Evolutionary conservation across 2,888 invertebrate genomes (phyloP).

Genomic region (Clanis bilineata): DNA sequence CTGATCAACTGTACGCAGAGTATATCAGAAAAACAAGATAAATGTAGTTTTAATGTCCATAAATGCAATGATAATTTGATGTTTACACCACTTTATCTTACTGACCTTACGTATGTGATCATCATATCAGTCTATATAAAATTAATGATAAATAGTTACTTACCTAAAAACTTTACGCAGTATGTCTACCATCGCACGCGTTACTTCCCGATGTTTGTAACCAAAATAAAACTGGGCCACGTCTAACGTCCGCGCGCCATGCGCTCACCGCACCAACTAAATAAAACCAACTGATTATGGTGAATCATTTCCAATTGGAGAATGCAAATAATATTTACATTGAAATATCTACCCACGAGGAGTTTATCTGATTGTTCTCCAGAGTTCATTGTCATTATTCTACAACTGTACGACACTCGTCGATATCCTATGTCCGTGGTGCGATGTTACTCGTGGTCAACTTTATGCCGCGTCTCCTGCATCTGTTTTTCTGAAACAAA

Average conservation of each 20-base stretch:
- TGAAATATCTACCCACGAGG: background rate
- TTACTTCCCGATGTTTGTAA: background rate
- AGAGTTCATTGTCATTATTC: background rate
- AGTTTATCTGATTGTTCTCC: background rate
- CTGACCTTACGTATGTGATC: background rate
- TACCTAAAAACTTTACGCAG: constrained; percentile 7
- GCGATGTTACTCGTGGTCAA: no score
- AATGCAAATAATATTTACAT: background rate
- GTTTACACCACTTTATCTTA: background rate
- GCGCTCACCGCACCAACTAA: constrained; percentile 2
- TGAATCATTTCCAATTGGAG: constrained; percentile 5
- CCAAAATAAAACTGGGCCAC: background rate
- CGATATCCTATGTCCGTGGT: no score
- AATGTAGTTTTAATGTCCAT: background rate
- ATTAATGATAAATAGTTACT: background rate
- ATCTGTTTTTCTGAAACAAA: no score
- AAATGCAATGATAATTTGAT: background rate
- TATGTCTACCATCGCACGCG: constrained; percentile 4
- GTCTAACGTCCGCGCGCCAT: constrained; percentile 7
- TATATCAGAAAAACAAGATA: background rate
- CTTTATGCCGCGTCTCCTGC: no score
- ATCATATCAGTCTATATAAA: background rate
- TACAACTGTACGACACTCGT: no score
- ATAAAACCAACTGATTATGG: background rate
- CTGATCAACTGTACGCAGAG: background rate